These are phyloP conservation scores for Drosophila paranaensis DNA, from an alignment of 2,888 invertebrate genomes.

Conservation along the genomic window DNA sequence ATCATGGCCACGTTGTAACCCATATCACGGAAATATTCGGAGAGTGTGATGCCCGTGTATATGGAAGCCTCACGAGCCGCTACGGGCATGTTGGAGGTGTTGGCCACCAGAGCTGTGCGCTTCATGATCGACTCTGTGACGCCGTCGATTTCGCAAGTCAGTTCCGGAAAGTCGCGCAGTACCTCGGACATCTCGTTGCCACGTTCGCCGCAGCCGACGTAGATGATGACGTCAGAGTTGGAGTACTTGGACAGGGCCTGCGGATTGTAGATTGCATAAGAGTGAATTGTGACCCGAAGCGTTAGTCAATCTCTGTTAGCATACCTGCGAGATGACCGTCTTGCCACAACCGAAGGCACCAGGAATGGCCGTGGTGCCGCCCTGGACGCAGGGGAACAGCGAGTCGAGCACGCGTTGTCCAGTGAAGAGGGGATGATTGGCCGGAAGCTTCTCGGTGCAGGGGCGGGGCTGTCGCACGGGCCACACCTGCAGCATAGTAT, in stretches of 20 bases:
- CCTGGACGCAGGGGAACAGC: conserved; percentile 99
- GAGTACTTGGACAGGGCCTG: conserved; percentile 99
- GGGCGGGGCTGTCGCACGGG: conserved; percentile 99
- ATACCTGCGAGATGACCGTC: conserved; percentile 87
- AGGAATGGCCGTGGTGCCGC: conserved; percentile 99
- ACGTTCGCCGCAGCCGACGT: conserved; percentile 99
- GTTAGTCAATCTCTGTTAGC: neutral
- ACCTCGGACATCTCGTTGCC: conserved; percentile 99
- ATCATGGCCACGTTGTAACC: conserved; percentile 99
- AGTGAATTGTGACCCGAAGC: neutral
- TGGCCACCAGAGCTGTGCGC: conserved; percentile 98
- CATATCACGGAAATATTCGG: conserved; percentile 99
- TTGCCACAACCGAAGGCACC: conserved; percentile 99
- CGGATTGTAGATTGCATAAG: conserved; percentile 81
- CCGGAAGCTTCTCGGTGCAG: conserved; percentile 97
- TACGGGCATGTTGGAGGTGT: conserved; percentile 99
- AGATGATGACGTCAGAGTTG: conserved; percentile 99
- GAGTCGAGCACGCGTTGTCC: conserved; percentile 99
- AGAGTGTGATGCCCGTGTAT: conserved; percentile 99
- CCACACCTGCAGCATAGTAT: conserved; percentile 99
- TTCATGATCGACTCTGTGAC: conserved; percentile 99
- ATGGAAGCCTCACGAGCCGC: conserved; percentile 99
- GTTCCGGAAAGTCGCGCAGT: conserved; percentile 98
- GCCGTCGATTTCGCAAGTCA: conserved; percentile 98
- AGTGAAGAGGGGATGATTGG: conserved; percentile 98